Evolutionary conservation across 2,113 vertebrate genomes (phyloP), one percentile per base, ranked within the genome.

Genomic region (Lepisosteus osseus): DNA sequence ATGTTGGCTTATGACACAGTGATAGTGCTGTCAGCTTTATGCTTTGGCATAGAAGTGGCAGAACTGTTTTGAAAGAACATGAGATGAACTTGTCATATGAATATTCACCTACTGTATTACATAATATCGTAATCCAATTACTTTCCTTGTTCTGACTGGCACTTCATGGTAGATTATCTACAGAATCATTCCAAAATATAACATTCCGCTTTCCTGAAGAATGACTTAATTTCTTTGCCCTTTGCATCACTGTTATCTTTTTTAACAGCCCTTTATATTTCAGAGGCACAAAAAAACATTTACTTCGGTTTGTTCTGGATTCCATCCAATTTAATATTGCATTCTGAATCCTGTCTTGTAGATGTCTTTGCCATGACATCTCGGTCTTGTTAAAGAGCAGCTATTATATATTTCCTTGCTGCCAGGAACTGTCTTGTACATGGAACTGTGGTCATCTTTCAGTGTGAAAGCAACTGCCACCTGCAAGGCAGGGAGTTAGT

Each of bases 381-480:
- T 14, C 54, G 51, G 67, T 61, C 68, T 43, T 61, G 59, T 68
- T 73, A 54, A 67, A 68, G 72, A 67, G 72, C 65, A 62, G 72
- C 7, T 68, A 29, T 68, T 73, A n/a, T 15, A 67, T 42, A 43
- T 68, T 62, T 68, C 45, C 61, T 72, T 17, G 47, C 54, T 43
- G 12, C 6, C 3, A 12, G 41, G 64, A 13, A 54, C 13, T 47
- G 70, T 63, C 47, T 42, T 2, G 8, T 13, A 47, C 59, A 54
- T 29, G 11, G 56, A 6, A 44, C 55, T 45, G 15, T 59, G 41
- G 15, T 59, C 56, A 13, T 6, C n/a, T 12, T 4, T 6, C n/a
- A 59, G 11, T n/a, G 11, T n/a, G 56, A 4, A 14, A n/a, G 56
- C 12, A 13, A 4, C 56, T 59, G 56, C n/a, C 56, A 11, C n/a